Evolutionary conservation across 2,797 vertebrate species (phyloP), one percentile per base, ranked within the genome.

Genomic region (Ctenochaetus hawaiiensis): DNA sequence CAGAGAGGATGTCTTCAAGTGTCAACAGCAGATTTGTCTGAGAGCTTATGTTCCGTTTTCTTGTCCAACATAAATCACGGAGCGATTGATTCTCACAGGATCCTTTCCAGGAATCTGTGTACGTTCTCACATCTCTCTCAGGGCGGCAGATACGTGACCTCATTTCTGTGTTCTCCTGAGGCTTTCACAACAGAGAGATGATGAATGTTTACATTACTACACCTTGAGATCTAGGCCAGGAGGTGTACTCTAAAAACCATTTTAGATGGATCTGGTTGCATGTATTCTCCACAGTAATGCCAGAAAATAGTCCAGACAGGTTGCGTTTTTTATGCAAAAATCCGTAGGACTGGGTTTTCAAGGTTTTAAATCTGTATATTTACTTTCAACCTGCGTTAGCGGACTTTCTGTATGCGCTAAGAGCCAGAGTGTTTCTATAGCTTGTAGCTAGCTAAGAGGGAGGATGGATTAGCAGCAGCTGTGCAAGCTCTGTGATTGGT

Each of bases 401-500:
- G 54, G 34, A 76, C 69, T 72, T 75, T 74, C 23, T 52, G 49
- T 26, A 63, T 54, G 56, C 65, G 59, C 74, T 62, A 52, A 64
- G 34, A 75, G 71, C 65, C 58, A 43, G 39, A 64, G 58, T 61
- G 60, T 64, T 64, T 86, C 77, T 80, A 67, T 69, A 84, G 80
- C 67, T 60, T 52, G 22, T 57, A 53, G 75, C 77, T 81, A 83
- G 75, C 78, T 56, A 23, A 75, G 68, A 79, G 72, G 48, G 44
- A 67, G 48, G 61, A 69, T 48, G 76, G 90, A 92, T 94, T 92
- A 92, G 67, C 74, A 64, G 67, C n/a, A 48, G 62, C 62, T 57
- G 67, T 60, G 58, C 80, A 44, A 61, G 81, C 71, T 34, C 56
- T 51, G 66, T 23, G 79, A 95, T 93, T 94, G 93, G 91, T 68